Conservation (phyloP, 2,797 vertebrate species). For the Microcaecilia unicolor region DNA sequence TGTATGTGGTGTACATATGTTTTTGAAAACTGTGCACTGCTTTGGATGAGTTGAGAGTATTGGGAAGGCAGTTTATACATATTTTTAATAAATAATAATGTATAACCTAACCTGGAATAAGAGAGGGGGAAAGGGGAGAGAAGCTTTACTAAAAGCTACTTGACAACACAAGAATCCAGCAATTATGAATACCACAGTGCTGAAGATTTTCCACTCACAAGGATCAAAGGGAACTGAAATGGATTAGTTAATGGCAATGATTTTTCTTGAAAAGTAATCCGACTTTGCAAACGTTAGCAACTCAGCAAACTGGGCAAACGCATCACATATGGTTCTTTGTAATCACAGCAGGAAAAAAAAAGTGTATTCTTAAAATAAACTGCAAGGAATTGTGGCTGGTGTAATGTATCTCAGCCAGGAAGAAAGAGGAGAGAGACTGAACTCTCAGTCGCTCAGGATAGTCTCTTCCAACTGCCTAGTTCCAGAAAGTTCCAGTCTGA, state of each 20-base stretch:
- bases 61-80: constrained; percentile 1
- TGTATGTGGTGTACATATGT: too few species aligned
- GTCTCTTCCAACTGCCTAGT: too few species aligned
- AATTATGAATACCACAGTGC: background rate
- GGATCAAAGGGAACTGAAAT: constrained; percentile 33
- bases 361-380: background rate
- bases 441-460: too few species aligned
- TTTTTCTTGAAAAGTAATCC: constrained; percentile 13
- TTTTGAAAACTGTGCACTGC: too few species aligned
- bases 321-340: constrained; percentile 1
- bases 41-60: too few species aligned
- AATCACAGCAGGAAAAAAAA: constrained; percentile 9
- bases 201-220: constrained; percentile 6
- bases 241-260: constrained; percentile 13
- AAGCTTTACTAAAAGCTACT: background rate
- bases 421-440: too few species aligned
- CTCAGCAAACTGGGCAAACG: constrained; percentile 27
- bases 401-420: too few species aligned
- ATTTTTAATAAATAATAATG: constrained; percentile 18
- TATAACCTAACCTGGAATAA: constrained; percentile 27
- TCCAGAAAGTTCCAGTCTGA: too few species aligned
- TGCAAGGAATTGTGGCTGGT: too few species aligned
- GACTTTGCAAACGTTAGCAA: constrained; percentile 41
- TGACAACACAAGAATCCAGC: background rate
- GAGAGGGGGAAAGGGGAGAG: constrained; percentile 27